phyloP scores from a whole-genome alignment of 2,797 vertebrate species.

The Sus cebifrons region DNA sequence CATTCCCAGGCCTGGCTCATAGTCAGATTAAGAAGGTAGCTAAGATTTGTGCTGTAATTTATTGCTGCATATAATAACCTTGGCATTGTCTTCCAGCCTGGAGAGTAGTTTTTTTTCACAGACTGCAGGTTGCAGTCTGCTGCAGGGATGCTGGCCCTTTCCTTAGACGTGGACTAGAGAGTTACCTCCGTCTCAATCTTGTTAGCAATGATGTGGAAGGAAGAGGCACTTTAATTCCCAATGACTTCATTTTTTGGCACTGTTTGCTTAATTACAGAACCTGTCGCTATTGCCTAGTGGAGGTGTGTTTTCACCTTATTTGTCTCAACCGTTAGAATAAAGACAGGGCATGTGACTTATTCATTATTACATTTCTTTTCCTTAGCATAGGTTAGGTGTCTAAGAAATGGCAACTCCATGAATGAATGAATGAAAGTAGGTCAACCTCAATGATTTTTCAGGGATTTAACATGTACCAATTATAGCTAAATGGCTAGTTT shows the following conservation, averaged over 20 bases:
- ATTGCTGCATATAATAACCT: not conserved
- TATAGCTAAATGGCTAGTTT: not conserved
- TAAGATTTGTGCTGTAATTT: not conserved
- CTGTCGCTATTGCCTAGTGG: not conserved
- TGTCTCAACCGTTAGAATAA: not conserved
- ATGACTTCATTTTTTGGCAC: not conserved
- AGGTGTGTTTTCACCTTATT: not conserved
- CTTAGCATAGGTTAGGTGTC: too few species aligned
- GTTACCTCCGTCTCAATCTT: not conserved
- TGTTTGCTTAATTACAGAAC: too few species aligned
- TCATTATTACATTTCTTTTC: not conserved
- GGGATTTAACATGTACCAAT: not conserved
- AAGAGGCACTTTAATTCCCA: not conserved
- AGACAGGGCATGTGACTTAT: not conserved
- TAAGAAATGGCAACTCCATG: not conserved
- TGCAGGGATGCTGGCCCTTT: not conserved
- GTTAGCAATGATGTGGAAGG: not conserved
- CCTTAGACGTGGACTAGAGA: not conserved
- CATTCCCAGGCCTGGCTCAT: not conserved
- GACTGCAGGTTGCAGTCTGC: not conserved
- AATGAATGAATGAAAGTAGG: not conserved
- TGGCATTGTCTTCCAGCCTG: not conserved
- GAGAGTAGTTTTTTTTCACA: too few species aligned
- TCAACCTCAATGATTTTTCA: not conserved
- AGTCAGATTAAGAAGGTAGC: not conserved